Conservation (phyloP, 2,888 invertebrate genomes). For the Abrostola tripartita region DNA sequence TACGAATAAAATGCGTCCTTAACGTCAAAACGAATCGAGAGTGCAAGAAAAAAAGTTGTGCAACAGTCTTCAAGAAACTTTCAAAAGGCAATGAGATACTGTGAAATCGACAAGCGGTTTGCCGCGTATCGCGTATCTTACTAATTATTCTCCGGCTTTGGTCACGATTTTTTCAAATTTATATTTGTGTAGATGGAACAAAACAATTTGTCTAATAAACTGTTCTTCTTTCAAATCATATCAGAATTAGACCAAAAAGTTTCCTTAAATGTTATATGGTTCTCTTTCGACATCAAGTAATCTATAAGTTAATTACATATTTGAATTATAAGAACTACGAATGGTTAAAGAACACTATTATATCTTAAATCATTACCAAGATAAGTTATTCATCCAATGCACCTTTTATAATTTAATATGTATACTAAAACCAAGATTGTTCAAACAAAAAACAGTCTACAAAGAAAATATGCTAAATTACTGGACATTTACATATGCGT, state of each 20-base stretch:
- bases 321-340: neutral
- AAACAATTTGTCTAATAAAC: slow-evolving; percentile 39
- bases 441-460: slow-evolving; percentile 26
- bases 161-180: slow-evolving; percentile 80
- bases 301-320: slow-evolving; percentile 2
- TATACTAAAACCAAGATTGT: slow-evolving; percentile 15
- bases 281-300: slow-evolving; percentile 5
- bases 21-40: slow-evolving; percentile 63
- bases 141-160: slow-evolving; percentile 80
- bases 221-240: neutral
- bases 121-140: slow-evolving; percentile 69
- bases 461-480: slow-evolving; percentile 23
- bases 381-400: slow-evolving; percentile 38
- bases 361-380: slow-evolving; percentile 18
- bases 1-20: slow-evolving; percentile 64
- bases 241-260: too few relatives aligned
- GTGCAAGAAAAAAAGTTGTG: slow-evolving; percentile 69
- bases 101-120: slow-evolving; percentile 77
- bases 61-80: slow-evolving; percentile 73
- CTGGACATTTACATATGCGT: slow-evolving; percentile 42
- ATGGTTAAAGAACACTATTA: neutral
- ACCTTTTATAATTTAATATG: slow-evolving; percentile 43
- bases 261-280: too few relatives aligned
- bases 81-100: slow-evolving; percentile 83
- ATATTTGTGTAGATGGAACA: slow-evolving; percentile 59